Conservation (phyloP, 2,797 vertebrate genomes). For the Oophaga sylvatica region DNA sequence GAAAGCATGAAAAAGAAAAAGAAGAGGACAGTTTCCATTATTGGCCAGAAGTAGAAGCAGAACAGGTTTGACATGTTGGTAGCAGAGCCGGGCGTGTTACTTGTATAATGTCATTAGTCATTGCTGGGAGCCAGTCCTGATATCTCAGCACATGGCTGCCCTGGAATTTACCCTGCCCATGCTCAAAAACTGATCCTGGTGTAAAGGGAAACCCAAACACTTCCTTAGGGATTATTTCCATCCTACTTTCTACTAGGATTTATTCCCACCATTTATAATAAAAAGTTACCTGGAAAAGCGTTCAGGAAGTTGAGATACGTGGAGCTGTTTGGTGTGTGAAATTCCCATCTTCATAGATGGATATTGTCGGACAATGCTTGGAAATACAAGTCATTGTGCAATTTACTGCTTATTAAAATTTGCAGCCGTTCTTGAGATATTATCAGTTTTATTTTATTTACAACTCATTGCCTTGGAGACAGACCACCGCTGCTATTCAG, state of each 20-base stretch:
- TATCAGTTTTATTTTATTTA: no score
- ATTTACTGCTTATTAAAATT: no score
- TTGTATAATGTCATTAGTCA: constrained; percentile 11
- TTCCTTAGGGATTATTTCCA: not conserved
- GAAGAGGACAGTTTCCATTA: not conserved
- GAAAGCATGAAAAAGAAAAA: constrained; percentile 67
- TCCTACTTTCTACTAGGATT: not conserved
- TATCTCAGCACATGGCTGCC: not conserved
- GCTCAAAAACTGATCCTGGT: not conserved
- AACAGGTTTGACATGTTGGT: constrained; percentile 25
- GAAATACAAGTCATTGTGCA: no score
- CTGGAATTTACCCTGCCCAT: not conserved
- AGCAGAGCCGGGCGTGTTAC: constrained; percentile 16
- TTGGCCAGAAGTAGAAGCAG: not conserved
- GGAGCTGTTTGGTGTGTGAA: not conserved
- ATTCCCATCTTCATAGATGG: no score
- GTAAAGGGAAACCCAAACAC: not conserved
- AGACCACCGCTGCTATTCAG: no score
- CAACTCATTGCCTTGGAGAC: no score
- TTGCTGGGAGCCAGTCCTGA: not conserved
- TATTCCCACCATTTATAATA: not conserved
- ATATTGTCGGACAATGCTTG: no score
- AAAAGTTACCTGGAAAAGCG: not conserved
- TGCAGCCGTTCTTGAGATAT: no score
- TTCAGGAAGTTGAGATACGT: not conserved